phyloP scores from a whole-genome alignment of 2,888 invertebrate genomes.

The Brachyptera risi region DNA sequence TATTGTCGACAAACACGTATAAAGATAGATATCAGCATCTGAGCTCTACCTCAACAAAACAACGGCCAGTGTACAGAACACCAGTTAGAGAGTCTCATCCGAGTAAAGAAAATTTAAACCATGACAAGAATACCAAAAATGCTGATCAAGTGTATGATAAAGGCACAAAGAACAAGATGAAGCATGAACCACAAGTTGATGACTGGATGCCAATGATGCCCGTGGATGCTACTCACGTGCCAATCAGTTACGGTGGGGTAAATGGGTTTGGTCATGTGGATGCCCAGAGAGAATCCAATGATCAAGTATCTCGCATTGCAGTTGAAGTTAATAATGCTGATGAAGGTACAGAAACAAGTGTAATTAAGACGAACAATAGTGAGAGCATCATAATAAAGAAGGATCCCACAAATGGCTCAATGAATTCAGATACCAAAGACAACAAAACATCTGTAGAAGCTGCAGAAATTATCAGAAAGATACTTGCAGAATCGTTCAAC shows the following conservation, averaged over 20 bases:
- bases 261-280: neutral
- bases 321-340: neutral
- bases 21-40: conserved; percentile 15
- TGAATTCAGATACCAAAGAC: neutral
- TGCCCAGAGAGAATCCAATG: neutral
- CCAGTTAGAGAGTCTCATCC: neutral
- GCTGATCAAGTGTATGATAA: neutral
- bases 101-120: conserved; percentile 1
- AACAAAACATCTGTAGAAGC: neutral
- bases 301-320: conserved; percentile 5
- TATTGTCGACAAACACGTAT: conserved; percentile 8
- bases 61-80: neutral
- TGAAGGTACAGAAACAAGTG: neutral
- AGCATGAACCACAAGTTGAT: neutral
- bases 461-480: conserved; percentile 14
- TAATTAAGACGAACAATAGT: neutral
- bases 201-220: conserved; percentile 14
- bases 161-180: neutral
- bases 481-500: conserved; percentile 21
- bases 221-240: neutral
- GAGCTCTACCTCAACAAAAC: neutral
- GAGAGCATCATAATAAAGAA: neutral
- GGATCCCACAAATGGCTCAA: neutral
- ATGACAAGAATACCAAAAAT: neutral
- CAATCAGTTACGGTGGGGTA: neutral